Percentiles rank a stretch among this genome's conserved stretches.
Conservation (phyloP, 2,113 vertebrate genomes). For the Equus quagga region DNA sequence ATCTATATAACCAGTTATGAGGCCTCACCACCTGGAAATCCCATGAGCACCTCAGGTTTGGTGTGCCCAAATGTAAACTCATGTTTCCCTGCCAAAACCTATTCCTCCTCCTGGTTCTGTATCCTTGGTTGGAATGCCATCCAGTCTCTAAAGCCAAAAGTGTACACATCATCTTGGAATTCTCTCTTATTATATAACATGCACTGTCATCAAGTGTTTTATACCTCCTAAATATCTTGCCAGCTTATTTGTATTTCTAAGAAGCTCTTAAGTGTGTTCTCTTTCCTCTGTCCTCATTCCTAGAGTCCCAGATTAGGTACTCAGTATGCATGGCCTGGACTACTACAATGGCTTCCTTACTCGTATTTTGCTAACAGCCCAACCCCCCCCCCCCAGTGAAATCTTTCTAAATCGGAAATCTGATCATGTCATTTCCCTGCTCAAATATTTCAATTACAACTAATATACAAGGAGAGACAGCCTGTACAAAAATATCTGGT, state of each 20-base stretch:
- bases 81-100: background rate
- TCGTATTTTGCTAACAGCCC: background rate
- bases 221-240: background rate
- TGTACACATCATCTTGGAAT: background rate
- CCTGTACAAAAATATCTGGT: background rate
- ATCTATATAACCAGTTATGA: background rate
- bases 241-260: slow-evolving; percentile 10
- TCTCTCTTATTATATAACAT: background rate
- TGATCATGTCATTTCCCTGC: background rate
- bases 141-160: background rate
- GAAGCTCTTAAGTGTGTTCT: background rate
- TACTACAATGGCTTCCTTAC: background rate
- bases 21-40: background rate
- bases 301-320: background rate
- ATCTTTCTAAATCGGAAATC: background rate
- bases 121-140: background rate
- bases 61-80: background rate
- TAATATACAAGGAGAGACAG: background rate
- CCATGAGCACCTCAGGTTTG: background rate
- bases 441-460: background rate
- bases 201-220: background rate
- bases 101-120: background rate
- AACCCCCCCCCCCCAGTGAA: background rate
- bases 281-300: background rate
- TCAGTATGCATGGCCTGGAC: background rate